These are phyloP conservation scores for Columba guinea DNA, from an alignment of 2,797 vertebrate genomes.

Conservation along the genomic window DNA sequence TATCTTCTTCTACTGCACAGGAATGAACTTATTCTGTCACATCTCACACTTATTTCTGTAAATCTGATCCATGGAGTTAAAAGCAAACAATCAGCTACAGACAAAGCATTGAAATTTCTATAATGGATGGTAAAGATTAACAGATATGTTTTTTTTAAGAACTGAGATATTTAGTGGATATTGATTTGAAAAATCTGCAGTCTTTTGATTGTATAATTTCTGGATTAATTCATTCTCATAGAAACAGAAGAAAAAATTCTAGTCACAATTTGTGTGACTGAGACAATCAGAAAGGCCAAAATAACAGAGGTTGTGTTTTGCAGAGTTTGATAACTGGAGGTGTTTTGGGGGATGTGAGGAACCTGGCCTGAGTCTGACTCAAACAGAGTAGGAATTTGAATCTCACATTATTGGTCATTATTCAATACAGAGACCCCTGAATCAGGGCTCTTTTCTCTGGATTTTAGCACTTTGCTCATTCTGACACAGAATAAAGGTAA, in stretches of 20 bases:
- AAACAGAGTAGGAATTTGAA: not conserved
- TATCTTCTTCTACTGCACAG: not conserved
- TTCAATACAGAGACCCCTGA: not conserved
- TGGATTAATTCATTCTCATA: not conserved
- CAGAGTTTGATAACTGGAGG: not conserved
- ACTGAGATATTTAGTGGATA: not conserved
- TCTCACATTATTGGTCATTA: not conserved
- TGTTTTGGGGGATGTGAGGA: not conserved
- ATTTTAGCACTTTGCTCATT: not conserved
- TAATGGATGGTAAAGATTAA: not conserved
- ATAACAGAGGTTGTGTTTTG: not conserved
- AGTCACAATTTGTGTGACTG: not conserved
- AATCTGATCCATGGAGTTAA: not conserved
- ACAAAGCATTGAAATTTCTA: not conserved
- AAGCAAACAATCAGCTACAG: not conserved
- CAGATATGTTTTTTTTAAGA: not conserved
- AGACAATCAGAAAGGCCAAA: not conserved
- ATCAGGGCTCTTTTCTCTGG: not conserved
- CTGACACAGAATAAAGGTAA: not conserved
- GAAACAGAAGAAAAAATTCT: not conserved
- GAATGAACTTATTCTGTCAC: not conserved
- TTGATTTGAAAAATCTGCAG: not conserved
- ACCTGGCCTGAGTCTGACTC: not conserved
- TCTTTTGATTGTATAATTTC: not conserved
- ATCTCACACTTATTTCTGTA: not conserved